Evolutionary conservation across 2,888 invertebrate species (phyloP).

Genomic region (Idaea dimidiata): DNA sequence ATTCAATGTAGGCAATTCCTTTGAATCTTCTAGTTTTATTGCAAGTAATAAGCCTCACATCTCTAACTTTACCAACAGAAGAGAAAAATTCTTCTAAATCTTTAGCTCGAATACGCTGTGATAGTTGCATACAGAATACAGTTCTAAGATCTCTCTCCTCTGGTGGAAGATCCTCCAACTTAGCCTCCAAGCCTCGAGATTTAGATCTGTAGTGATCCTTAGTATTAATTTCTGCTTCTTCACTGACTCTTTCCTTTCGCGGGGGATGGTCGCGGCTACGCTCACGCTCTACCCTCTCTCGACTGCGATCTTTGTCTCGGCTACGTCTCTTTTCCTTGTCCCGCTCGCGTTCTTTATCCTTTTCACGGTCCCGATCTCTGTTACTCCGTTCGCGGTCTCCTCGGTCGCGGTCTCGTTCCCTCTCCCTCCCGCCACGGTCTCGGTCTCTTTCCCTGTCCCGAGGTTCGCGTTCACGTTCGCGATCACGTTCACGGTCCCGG

Average conservation of each 20-base stretch:
- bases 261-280: slow-evolving; percentile 47
- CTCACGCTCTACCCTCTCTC: slow-evolving; percentile 54
- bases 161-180: slow-evolving; percentile 90
- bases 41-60: slow-evolving; percentile 98
- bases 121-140: slow-evolving; percentile 99
- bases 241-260: slow-evolving; percentile 48
- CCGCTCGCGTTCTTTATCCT: slow-evolving; percentile 59
- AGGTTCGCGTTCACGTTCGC: slow-evolving; percentile 44
- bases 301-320: slow-evolving; percentile 51
- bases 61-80: slow-evolving; percentile 98
- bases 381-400: slow-evolving; percentile 45
- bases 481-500: slow-evolving; percentile 40
- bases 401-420: slow-evolving; percentile 53
- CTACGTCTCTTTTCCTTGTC: slow-evolving; percentile 48
- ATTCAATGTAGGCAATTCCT: slow-evolving; percentile 99
- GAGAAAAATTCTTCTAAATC: slow-evolving; percentile 99
- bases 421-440: slow-evolving; percentile 55
- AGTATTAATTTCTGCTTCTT: slow-evolving; percentile 51
- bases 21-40: slow-evolving; percentile 99
- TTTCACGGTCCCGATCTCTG: slow-evolving; percentile 63
- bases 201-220: slow-evolving; percentile 65
- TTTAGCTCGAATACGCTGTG: slow-evolving; percentile 94
- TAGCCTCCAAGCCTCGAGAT: slow-evolving; percentile 78
- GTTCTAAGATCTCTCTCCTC: slow-evolving; percentile 99
- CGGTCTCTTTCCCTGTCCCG: slow-evolving; percentile 66